Evolutionary conservation across 2,113 vertebrate species (phyloP), one percentile per base, ranked within the genome.

Genomic region (Lepus americanus): DNA sequence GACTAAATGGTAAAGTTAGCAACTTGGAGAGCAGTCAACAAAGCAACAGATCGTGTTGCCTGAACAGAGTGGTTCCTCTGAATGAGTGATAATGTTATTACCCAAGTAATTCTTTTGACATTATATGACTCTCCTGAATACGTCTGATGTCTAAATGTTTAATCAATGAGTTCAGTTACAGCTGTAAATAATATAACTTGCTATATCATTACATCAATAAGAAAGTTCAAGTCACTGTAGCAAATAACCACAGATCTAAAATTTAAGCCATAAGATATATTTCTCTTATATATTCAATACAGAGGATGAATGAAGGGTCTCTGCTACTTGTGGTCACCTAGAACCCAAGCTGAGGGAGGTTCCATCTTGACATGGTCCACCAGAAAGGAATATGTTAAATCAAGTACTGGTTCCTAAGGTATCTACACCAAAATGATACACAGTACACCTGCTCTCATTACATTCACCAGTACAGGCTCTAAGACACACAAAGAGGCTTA

Each of bases 61-160:
- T 85, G 44, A 88, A n/a, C 29, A 63, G 20, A 81, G 31, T 6
- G 2, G 9, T 44, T 77, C 59, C 10, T 51, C 44, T 67, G 27
- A 91, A 59, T 16, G n/a, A 20, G 22, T 20, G 14, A 19, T 44
- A 87, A 5, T 17, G 61, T 44, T 78, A 86, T 89, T 64, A 81
- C 9, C 39, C 44, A 61, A 36, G 13, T 44, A 82, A 55, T n/a
- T 74, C 85, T 66, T 5, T 39, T 89, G 64, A 74, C 7, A 73
- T 78, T 86, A 9, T 33, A 16, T n/a, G 17, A 93, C 25, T 74
- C 29, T 89, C 84, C 31, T 14, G 83, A 86, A 69, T 82, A 78
- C 23, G n/a, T 36, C 29, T 93, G 29, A 84, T 79, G 22, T 63
- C n/a, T 82, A 82, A 91, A 66, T 82, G 74, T 73, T 89, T 51